Evolutionary conservation across 2,888 invertebrate genomes (phyloP), one percentile per base, ranked within the genome.

Genomic region (Chloromyia formosa): DNA sequence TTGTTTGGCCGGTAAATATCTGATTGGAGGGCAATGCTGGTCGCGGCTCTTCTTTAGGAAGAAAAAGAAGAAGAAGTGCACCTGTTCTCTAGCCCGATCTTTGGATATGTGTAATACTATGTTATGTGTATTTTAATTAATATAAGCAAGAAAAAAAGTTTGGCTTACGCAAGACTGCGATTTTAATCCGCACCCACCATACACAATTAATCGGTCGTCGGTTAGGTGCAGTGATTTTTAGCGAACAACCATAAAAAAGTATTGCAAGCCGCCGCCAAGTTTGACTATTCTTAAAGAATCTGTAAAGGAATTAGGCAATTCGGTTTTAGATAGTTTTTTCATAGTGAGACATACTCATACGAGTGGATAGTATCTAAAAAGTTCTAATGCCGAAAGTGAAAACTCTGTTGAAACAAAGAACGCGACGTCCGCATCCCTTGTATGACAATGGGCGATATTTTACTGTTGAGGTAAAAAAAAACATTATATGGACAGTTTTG

Each of bases 351-450:
- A n/a, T n/a, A n/a, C n/a, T n/a, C n/a, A n/a, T n/a, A n/a, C n/a
- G n/a, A n/a, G n/a, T n/a, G n/a, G n/a, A n/a, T n/a, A n/a, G n/a
- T n/a, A n/a, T n/a, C n/a, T n/a, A n/a, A n/a, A n/a, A 35, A 49
- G 23, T n/a, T 54, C 42, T n/a, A 72, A 56, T 74, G 66, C 58
- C 60, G 3, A 76, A 76, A 74, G 20, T 76, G 12, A 22, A 75
- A 40, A 78, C 75, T 23, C 54, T 78, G 14, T 1, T 73, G 7
- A 77, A 78, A 53, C 75, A 78, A 54, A 66, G 75, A 35, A 77
- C 77, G 16, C 60, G 77, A 27, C 75, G 78, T 60, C 77, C 77
- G 53, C 78, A 78, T 76, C 77, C 77, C 10, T 69, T 77, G 5
- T 78, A 78, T 74, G 14, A 68, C 1, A 71, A 78, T 64, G 69